These are phyloP conservation scores for Ips typographus DNA, from an alignment of 1,140 invertebrate species.

Conservation along the genomic window DNA sequence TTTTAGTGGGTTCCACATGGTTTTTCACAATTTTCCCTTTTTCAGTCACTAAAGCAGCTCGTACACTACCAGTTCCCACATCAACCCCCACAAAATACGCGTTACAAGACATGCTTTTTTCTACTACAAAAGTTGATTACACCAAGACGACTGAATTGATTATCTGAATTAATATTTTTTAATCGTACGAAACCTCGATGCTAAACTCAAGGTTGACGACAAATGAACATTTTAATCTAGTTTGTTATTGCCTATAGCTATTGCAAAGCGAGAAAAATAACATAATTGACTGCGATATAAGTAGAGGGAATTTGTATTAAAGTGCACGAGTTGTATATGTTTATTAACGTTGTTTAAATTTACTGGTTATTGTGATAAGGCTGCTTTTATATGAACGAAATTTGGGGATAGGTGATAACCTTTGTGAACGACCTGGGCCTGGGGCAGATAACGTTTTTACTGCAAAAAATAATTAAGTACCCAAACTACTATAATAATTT, in stretches of 20 bases:
- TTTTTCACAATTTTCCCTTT: conserved; percentile 68
- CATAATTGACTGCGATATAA: not conserved
- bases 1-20: conserved; percentile 67
- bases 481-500: too few species aligned
- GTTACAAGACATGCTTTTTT: conserved; percentile 5
- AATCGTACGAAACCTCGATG: not conserved
- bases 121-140: too few species aligned
- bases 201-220: not conserved
- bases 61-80: conserved; percentile 87
- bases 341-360: too few species aligned
- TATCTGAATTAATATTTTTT: not conserved
- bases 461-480: too few species aligned
- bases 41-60: conserved; percentile 74
- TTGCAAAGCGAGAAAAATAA: conserved; percentile 1
- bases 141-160: not conserved
- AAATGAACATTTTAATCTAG: not conserved
- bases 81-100: conserved; percentile 86
- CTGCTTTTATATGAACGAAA: too few species aligned
- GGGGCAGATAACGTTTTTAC: too few species aligned
- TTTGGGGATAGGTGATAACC: too few species aligned
- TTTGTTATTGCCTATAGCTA: not conserved
- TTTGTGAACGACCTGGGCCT: too few species aligned
- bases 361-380: too few species aligned
- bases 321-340: too few species aligned
- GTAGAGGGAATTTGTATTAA: too few species aligned